Percentiles rank a stretch among this genome's conserved stretches.
These are phyloP conservation scores for Andrena dorsata DNA, from an alignment of 2,888 invertebrate genomes.

Conservation along the genomic window DNA sequence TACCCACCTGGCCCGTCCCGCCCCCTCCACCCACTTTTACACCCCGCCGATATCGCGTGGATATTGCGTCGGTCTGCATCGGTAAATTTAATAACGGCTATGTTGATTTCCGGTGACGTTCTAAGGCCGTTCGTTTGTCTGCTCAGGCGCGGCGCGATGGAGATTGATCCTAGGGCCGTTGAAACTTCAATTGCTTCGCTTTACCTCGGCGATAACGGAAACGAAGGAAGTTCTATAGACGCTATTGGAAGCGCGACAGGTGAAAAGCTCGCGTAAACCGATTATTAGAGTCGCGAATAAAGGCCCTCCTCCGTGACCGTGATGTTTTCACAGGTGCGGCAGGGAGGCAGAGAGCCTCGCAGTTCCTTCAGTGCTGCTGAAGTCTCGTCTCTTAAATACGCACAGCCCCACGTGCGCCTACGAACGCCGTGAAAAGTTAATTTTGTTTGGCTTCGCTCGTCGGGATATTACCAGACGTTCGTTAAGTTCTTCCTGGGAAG, in stretches of 20 bases:
- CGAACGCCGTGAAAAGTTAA: conserved; percentile 46
- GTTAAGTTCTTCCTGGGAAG: conserved; percentile 24
- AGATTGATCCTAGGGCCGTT: neutral
- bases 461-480: conserved; percentile 49
- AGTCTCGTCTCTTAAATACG: conserved; percentile 32
- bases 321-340: conserved; percentile 67
- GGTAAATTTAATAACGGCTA: conserved; percentile 70
- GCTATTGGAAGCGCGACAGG: neutral
- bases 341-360: conserved; percentile 9
- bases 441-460: conserved; percentile 54
- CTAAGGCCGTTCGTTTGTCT: conserved; percentile 50
- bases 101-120: conserved; percentile 63
- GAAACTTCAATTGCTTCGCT: neutral
- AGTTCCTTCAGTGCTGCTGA: conserved; percentile 53
- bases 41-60: conserved; percentile 52
- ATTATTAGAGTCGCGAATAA: conserved; percentile 42
- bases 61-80: conserved; percentile 65
- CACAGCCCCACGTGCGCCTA: conserved; percentile 20
- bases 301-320: conserved; percentile 37
- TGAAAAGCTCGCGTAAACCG: conserved; percentile 17
- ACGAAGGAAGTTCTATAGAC: neutral
- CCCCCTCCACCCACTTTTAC: conserved; percentile 14
- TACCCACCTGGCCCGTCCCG: conserved; percentile 70
- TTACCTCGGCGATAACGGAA: neutral
- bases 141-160: neutral